Evolutionary conservation across 2,888 invertebrate species (phyloP), one percentile per base, ranked within the genome.

Genomic region (Lasius platythorax): DNA sequence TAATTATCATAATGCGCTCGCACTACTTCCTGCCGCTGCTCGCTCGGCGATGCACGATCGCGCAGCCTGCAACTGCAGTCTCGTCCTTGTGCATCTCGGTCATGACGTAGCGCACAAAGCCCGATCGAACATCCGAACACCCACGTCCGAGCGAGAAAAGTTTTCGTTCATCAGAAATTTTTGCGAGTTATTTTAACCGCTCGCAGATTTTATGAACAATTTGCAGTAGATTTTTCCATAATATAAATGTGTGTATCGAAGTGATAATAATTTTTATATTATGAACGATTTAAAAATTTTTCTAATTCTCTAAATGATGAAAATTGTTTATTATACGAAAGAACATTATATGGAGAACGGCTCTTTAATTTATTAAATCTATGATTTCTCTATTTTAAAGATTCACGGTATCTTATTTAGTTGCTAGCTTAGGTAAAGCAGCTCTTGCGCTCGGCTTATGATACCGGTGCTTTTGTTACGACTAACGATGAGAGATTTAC

Each of bases 71-170:
- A 75, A 82, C 81, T 74, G 83, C 76, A 63, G 63, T 56, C 73
- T 66, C 74, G 87, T 85, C 85, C 87, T 87, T 88, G 88, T 82
- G 82, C 83, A 88, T 88, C 87, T 85, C 85, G 87, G 87, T 82
- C 87, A 87, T 56, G 75, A 75, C 63, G 82, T 30, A 23, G 76
- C 40, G 40, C 46, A 50, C 68, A 66, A 85, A 85, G 66, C 63
- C 72, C 87, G 87, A 85, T 87, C 87, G 87, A 87, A 87, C 73
- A 5, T 73, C 68, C 70, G 4, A 85, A 87, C 87, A 70, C 87
- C 87, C 85, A 87, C 87, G 85, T 18, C 33, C 56, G 46, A 33
- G 66, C 76, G 18, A 46, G 82, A 78, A 56, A 73, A 82, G 11
- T 74, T 87, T 66, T 75, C 74, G 79, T 78, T 28, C 3, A 6